phyloP scores from a whole-genome alignment of 2,888 invertebrate species.

The Augochlorella aurata region DNA sequence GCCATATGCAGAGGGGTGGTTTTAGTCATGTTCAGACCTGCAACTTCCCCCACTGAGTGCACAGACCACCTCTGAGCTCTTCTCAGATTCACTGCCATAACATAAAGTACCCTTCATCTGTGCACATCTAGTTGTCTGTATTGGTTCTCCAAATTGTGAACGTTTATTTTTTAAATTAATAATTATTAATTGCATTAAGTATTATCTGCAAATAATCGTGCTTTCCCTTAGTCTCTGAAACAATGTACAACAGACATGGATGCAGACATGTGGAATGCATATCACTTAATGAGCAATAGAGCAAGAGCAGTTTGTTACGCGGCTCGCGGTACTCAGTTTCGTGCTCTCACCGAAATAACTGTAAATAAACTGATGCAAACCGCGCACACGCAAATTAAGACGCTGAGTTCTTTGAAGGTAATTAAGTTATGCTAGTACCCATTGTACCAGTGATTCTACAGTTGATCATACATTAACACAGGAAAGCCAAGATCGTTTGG shows the following conservation, averaged over 20 bases:
- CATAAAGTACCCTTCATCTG: not conserved
- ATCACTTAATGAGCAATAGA: constrained; percentile 86
- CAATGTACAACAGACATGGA: constrained; percentile 87
- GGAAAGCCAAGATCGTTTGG: constrained; percentile 83
- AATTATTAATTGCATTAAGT: not conserved
- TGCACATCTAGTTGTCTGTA: not conserved
- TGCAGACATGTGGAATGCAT: constrained; percentile 87
- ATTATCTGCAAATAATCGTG: not conserved
- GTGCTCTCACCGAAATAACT: constrained; percentile 86
- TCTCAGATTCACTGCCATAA: constrained; percentile 17
- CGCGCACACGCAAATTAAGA: constrained; percentile 82
- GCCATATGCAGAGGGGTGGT: constrained; percentile 53
- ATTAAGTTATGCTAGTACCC: not conserved
- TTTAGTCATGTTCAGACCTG: constrained; percentile 74
- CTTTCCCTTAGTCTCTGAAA: constrained; percentile 82
- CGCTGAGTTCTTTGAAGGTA: constrained; percentile 82
- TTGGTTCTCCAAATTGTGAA: not conserved
- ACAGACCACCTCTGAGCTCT: constrained; percentile 63
- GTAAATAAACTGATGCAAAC: constrained; percentile 86
- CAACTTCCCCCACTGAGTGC: constrained; percentile 65
- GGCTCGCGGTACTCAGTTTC: constrained; percentile 86
- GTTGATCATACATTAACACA: constrained; percentile 41
- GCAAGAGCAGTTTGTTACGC: constrained; percentile 87
- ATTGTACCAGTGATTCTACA: not conserved
- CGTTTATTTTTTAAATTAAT: not conserved